Percentiles rank a stretch among this genome's conserved stretches.
phyloP scores from a whole-genome alignment of 1,140 invertebrate genomes.

The Belonocnema kinseyi region DNA sequence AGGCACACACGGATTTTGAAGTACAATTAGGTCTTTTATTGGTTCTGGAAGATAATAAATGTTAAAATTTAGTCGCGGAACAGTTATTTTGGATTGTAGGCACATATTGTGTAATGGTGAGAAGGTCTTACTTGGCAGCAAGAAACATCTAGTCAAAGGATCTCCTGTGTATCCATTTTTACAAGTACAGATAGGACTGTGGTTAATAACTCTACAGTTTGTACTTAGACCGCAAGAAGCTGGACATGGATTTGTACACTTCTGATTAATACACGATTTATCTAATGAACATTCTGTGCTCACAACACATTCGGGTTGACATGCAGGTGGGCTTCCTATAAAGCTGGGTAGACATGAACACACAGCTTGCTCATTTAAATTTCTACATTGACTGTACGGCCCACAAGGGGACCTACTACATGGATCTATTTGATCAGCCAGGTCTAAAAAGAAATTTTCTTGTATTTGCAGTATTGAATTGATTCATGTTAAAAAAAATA shows the following conservation, averaged over 20 bases:
- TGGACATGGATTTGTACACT: conserved; percentile 75
- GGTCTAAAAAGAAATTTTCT: conserved; percentile 30
- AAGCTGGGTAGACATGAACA: conserved; percentile 82
- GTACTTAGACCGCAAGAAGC: conserved; percentile 76
- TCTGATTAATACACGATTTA: conserved; percentile 74
- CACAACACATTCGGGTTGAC: conserved; percentile 73
- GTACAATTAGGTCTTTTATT: conserved; percentile 56
- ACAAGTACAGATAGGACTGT: conserved; percentile 75
- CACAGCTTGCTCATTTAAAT: conserved; percentile 78
- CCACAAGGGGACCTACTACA: conserved; percentile 79
- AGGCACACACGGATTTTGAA: conserved; percentile 69
- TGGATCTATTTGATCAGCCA: conserved; percentile 46
- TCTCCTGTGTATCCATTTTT: conserved; percentile 74
- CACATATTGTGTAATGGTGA: background rate
- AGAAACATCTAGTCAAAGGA: conserved; percentile 75
- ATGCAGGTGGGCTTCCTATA: conserved; percentile 66
- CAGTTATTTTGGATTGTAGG: background rate
- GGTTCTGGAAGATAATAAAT: conserved; percentile 57
- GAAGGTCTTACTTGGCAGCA: conserved; percentile 55
- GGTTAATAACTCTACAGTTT: conserved; percentile 68
- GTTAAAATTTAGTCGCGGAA: background rate
- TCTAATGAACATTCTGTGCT: conserved; percentile 73
- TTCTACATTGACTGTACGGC: conserved; percentile 82
- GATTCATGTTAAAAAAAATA: background rate
- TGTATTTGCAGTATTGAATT: background rate